Conservation (phyloP, 1,140 invertebrate species). For the Drosophila auraria region DNA sequence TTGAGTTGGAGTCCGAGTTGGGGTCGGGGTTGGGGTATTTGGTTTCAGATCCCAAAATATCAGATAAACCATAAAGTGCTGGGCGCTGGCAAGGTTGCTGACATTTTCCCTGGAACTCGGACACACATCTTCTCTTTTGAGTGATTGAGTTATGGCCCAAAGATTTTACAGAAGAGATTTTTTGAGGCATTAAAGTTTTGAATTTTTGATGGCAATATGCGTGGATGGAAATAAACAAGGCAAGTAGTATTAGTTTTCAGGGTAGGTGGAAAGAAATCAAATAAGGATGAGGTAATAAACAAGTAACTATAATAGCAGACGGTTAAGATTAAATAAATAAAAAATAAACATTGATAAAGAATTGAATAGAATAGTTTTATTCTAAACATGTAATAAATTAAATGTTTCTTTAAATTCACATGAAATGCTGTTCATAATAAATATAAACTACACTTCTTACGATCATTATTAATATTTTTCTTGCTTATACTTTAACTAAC, state of each 20-base stretch:
- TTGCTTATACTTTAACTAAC: too few species aligned
- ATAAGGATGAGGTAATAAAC: slow-evolving; percentile 5
- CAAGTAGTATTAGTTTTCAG: slow-evolving; percentile 12
- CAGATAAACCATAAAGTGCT: slow-evolving; percentile 36
- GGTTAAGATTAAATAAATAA: background rate
- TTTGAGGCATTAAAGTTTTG: slow-evolving; percentile 16
- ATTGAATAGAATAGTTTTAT: too few species aligned
- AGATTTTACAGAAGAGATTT: slow-evolving; percentile 25
- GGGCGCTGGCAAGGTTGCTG: slow-evolving; percentile 36
- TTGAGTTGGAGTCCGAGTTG: slow-evolving; percentile 52
- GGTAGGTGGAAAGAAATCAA: too few species aligned
- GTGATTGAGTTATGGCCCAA: slow-evolving; percentile 42
- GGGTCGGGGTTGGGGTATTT: slow-evolving; percentile 7
- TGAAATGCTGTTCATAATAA: too few species aligned
- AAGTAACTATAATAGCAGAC: background rate
- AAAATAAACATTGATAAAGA: background rate
- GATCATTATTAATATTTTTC: too few species aligned
- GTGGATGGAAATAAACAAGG: slow-evolving; percentile 9
- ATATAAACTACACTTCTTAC: background rate
- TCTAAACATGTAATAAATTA: background rate
- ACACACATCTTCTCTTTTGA: slow-evolving; percentile 24
- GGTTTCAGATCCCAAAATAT: slow-evolving; percentile 35
- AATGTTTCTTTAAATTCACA: too few species aligned
- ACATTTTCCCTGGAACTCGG: slow-evolving; percentile 37
- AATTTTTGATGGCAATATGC: slow-evolving; percentile 18